phyloP scores from a whole-genome alignment of 2,113 vertebrate species.

The Archocentrus centrarchus region DNA sequence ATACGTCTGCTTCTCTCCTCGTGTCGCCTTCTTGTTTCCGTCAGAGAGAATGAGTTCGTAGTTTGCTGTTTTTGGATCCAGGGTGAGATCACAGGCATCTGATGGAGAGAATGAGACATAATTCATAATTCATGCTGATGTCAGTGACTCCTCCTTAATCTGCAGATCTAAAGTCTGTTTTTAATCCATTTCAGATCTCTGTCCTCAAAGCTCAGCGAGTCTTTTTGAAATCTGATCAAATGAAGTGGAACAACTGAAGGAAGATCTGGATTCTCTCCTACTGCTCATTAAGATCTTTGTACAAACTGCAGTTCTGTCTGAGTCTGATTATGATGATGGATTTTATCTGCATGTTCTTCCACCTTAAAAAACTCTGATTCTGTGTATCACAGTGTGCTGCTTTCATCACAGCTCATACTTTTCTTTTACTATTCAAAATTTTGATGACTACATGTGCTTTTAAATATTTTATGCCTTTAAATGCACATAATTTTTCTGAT shows the following conservation, averaged over 20 bases:
- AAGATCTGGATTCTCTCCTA: background rate
- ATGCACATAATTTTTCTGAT: too few species aligned
- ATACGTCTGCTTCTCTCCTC: background rate
- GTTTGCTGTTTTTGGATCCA: background rate
- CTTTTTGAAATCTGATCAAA: background rate
- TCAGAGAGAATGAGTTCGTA: background rate
- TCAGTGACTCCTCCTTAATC: background rate
- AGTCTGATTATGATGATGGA: background rate
- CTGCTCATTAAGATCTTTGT: background rate
- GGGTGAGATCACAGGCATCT: background rate
- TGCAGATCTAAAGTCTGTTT: background rate
- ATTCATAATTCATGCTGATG: too few species aligned
- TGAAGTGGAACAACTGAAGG: background rate
- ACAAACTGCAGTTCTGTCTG: background rate
- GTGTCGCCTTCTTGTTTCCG: background rate
- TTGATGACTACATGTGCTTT: too few species aligned
- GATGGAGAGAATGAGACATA: background rate
- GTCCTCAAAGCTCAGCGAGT: background rate
- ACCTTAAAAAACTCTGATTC: background rate
- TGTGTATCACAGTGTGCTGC: background rate
- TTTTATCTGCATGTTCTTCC: background rate
- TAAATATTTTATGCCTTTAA: too few species aligned
- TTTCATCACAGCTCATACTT: too few species aligned
- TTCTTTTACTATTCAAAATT: too few species aligned
- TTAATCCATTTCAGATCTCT: background rate